Evolutionary conservation across 1,140 invertebrate species (phyloP), one percentile per base, ranked within the genome.

Genomic region (Panagrolaimus sp.): DNA sequence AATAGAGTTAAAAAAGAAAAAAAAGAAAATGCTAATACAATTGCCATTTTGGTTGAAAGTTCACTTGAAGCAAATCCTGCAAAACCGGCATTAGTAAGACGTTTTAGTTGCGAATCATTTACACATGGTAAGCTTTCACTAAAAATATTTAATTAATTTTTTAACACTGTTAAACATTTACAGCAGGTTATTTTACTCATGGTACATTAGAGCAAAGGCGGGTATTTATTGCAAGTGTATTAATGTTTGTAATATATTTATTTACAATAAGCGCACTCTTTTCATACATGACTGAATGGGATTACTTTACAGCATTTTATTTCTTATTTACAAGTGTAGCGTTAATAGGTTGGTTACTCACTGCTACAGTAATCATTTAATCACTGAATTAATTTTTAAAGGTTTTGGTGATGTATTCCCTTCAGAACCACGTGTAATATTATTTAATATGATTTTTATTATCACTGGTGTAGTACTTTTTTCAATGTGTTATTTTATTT

Each of bases 401-500:
- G 74, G 76, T 7, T 79, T 79, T 61, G 78, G 78, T 43, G 78
- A 79, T 66, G 72, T 79, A 1, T 79, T 80, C 61, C 78, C 78
- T n/a, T 65, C 65, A 5, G 53, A 82, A 25, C 69, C 78, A 42
- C 14, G 43, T 8, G 71, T 82, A n/a, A 75, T 79, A 47, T 53
- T 79, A 25, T 57, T 67, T 51, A 76, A 77, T 61, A 76, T 79
- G 69, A 45, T 43, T 31, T 79, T 79, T 62, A 79, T 79, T 63
- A 66, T 81, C 11, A 62, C 82, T 38, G 78, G 78, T 14, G 79
- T 79, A 9, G 72, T 79, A 13, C 75, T 79, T 8, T 79, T 79
- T 63, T 80, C 77, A 11, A 79, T 79, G 78, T 82, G 79, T 57
- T 79, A 81, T 61, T 79, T 79, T 68, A 79, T 82, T 66, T 66